These are phyloP conservation scores for Trissolcus basalis DNA, from an alignment of 1,140 invertebrate species.

Conservation along the genomic window DNA sequence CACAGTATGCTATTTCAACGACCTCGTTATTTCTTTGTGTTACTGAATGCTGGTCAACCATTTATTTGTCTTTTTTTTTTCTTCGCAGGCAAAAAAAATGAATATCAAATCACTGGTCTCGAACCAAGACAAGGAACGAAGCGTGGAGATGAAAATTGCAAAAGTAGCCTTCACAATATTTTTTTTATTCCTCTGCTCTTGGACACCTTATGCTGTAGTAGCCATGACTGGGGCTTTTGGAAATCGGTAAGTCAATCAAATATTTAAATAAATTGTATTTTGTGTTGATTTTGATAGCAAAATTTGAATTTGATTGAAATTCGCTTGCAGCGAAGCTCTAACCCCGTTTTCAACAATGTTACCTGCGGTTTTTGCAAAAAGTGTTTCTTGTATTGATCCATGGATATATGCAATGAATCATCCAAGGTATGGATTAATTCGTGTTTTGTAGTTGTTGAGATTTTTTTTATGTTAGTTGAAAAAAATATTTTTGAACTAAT, in stretches of 20 bases:
- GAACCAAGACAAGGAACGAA: slow-evolving; percentile 82
- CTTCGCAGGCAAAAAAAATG: slow-evolving; percentile 84
- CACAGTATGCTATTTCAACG: too few species aligned
- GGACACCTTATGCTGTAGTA: slow-evolving; percentile 86
- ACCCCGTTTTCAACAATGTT: slow-evolving; percentile 84
- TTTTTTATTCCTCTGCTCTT: slow-evolving; percentile 83
- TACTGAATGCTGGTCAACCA: too few species aligned
- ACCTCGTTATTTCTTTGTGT: too few species aligned
- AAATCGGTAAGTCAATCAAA: slow-evolving; percentile 77
- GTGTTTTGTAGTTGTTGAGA: too few species aligned
- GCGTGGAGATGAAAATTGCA: slow-evolving; percentile 84
- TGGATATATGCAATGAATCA: slow-evolving; percentile 88
- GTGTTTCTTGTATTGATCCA: slow-evolving; percentile 86
- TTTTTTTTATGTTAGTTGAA: too few species aligned
- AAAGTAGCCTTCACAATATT: slow-evolving; percentile 87
- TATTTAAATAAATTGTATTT: too few species aligned
- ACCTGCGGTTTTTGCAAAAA: slow-evolving; percentile 83
- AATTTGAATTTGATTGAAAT: slow-evolving; percentile 1
- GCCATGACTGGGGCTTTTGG: slow-evolving; percentile 85
- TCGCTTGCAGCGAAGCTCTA: slow-evolving; percentile 75
- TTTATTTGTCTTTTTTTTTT: too few species aligned
- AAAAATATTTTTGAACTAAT: too few species aligned
- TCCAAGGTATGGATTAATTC: slow-evolving; percentile 79
- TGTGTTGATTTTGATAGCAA: too few species aligned
- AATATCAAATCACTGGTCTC: slow-evolving; percentile 85